Percentiles rank a stretch among this genome's conserved stretches.
These are phyloP conservation scores for Eupelmus urozonus DNA, from an alignment of 2,888 invertebrate species.

Conservation along the genomic window DNA sequence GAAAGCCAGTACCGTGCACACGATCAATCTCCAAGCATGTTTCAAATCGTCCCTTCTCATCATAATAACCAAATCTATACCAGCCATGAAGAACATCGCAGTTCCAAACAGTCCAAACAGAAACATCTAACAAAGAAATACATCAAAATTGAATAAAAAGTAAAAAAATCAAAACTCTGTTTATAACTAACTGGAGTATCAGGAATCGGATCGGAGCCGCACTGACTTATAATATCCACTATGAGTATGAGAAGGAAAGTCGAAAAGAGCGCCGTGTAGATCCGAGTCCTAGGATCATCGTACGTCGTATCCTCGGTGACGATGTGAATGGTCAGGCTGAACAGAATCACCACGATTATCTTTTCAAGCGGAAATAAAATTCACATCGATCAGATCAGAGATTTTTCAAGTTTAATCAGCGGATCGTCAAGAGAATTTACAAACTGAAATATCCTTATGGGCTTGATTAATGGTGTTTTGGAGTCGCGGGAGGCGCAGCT, in stretches of 20 bases:
- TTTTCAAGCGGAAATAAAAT: too few relatives aligned
- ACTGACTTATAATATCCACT: conserved; percentile 73
- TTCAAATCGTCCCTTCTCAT: conserved; percentile 56
- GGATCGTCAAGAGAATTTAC: conserved; percentile 64
- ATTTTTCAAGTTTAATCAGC: conserved; percentile 61
- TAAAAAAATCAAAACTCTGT: neutral
- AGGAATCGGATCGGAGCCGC: conserved; percentile 73
- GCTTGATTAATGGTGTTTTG: conserved; percentile 64
- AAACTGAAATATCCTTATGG: conserved; percentile 69
- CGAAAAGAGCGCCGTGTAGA: too few relatives aligned
- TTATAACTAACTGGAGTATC: conserved; percentile 71
- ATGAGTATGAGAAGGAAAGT: conserved; percentile 70
- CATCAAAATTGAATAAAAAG: neutral
- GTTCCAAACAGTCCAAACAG: conserved; percentile 66
- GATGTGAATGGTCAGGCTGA: too few relatives aligned
- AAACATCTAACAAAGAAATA: conserved; percentile 65
- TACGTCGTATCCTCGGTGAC: too few relatives aligned
- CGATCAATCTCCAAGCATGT: conserved; percentile 60
- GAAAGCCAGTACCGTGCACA: conserved; percentile 58
- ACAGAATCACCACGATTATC: too few relatives aligned
- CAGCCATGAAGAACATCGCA: conserved; percentile 64
- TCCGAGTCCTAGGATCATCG: too few relatives aligned
- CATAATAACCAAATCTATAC: conserved; percentile 61
- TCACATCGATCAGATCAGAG: too few relatives aligned
- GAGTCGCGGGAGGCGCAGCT: conserved; percentile 57